phyloP scores from a whole-genome alignment of 2,888 invertebrate species.

The Diarsia mendica region DNA sequence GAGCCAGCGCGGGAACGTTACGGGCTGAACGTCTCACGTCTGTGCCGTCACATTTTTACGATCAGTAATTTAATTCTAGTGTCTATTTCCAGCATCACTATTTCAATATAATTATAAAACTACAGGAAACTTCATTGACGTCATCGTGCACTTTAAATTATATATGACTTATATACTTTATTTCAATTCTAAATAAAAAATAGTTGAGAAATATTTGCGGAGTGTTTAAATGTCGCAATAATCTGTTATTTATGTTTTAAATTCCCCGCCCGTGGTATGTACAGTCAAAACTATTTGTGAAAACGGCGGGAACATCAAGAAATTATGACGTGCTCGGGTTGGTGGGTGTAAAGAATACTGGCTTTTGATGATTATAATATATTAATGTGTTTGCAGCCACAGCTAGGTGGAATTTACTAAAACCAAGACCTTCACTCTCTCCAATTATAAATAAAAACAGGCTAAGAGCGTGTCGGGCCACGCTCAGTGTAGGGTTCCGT shows the following conservation, averaged over 20 bases:
- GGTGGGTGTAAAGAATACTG: slow-evolving; percentile 59
- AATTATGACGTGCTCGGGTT: slow-evolving; percentile 65
- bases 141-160: slow-evolving; percentile 69
- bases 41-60: slow-evolving; percentile 61
- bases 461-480: no score
- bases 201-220: slow-evolving; percentile 67
- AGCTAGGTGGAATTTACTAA: slow-evolving; percentile 24
- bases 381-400: slow-evolving; percentile 35
- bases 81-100: slow-evolving; percentile 63
- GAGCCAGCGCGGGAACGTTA: neutral
- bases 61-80: slow-evolving; percentile 53
- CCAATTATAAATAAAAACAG: no score
- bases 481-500: no score
- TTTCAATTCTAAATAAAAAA: slow-evolving; percentile 66
- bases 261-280: slow-evolving; percentile 47
- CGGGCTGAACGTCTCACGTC: neutral
- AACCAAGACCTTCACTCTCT: slow-evolving; percentile 1
- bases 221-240: slow-evolving; percentile 76
- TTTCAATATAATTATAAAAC: slow-evolving; percentile 70
- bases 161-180: slow-evolving; percentile 69
- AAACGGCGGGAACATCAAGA: slow-evolving; percentile 67
- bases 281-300: slow-evolving; percentile 68
- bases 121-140: slow-evolving; percentile 70
- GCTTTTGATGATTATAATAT: slow-evolving; percentile 66
- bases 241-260: slow-evolving; percentile 78